phyloP scores from a whole-genome alignment of 2,113 vertebrate genomes.

The Paramormyrops kingsleyae region DNA sequence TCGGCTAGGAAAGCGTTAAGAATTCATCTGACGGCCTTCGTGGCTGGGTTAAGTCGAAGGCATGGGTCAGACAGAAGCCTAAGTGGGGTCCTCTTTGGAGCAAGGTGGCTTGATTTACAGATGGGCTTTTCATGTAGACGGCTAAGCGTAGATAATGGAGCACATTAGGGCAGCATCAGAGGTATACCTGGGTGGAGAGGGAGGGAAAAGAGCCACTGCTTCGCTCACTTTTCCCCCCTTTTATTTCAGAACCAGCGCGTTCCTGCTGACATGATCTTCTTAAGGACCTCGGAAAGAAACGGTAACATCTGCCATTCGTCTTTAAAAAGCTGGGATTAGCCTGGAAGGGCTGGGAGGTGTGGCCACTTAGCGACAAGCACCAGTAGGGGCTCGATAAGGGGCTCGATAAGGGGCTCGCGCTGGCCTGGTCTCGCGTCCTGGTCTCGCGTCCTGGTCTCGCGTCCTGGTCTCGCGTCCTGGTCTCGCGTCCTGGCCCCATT shows the following conservation, averaged over 20 bases:
- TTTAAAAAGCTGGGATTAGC: constrained; percentile 28
- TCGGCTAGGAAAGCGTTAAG: constrained; percentile 22
- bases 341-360: constrained; percentile 15
- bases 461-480: too few species aligned
- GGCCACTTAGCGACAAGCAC: neutral
- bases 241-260: constrained; percentile 86
- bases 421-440: neutral
- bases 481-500: neutral
- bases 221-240: neutral
- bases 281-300: constrained; percentile 96
- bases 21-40: constrained; percentile 29
- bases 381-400: neutral
- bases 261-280: constrained; percentile 98
- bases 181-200: neutral
- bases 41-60: constrained; percentile 7
- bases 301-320: constrained; percentile 53
- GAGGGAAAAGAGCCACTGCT: neutral
- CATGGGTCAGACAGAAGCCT: constrained; percentile 37
- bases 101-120: constrained; percentile 41
- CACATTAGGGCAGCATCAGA: constrained; percentile 35
- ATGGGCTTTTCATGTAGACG: constrained; percentile 39
- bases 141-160: constrained; percentile 41
- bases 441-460: too few species aligned
- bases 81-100: constrained; percentile 31
- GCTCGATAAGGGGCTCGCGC: neutral